Percentiles rank a stretch among this genome's conserved stretches.
These are phyloP conservation scores for Dryoscopus gambensis DNA, from an alignment of 2,113 vertebrate species.

Conservation along the genomic window DNA sequence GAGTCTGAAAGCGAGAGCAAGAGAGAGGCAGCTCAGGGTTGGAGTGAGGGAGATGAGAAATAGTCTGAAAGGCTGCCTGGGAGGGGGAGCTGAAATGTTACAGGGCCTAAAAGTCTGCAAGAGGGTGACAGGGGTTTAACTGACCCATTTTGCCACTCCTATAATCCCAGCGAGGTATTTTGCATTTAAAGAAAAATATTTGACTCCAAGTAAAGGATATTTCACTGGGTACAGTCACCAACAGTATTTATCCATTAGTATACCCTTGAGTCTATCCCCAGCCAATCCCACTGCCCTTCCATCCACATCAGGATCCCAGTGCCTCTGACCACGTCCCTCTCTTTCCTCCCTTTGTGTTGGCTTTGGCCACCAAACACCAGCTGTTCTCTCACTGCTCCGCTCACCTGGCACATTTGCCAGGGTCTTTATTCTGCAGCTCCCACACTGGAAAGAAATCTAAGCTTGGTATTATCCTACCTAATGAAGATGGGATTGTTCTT, in stretches of 20 bases:
- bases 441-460: not conserved
- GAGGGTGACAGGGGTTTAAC: not conserved
- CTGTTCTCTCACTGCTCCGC: not conserved
- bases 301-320: not conserved
- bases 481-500: not conserved
- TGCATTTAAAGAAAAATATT: not conserved
- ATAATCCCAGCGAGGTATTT: not conserved
- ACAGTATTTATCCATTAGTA: fast-evolving
- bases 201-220: not conserved
- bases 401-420: not conserved
- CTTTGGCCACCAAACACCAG: not conserved
- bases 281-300: not conserved
- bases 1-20: constrained; percentile 60
- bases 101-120: not conserved
- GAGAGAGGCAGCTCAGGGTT: not conserved
- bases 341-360: not conserved
- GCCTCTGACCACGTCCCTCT: not conserved
- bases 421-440: not conserved
- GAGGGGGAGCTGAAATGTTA: not conserved
- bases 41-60: not conserved
- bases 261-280: not conserved
- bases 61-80: not conserved
- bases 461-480: not conserved
- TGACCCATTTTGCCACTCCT: not conserved
- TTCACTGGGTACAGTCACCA: not conserved